Evolutionary conservation across 2,113 vertebrate species (phyloP).

Genomic region (Lates calcarifer): DNA sequence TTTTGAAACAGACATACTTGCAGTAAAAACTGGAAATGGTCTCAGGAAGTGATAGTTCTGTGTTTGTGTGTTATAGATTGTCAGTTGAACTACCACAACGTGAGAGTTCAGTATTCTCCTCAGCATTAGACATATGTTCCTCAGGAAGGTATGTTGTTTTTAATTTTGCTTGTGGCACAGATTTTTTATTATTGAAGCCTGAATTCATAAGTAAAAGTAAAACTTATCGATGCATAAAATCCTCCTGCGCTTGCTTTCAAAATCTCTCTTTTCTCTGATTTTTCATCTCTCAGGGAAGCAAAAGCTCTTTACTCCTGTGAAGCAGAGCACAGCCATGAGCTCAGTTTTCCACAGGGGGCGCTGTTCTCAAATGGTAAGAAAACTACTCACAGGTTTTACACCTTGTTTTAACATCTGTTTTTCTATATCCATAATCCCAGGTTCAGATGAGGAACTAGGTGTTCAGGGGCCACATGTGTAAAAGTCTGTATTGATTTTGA

Average conservation of each 20-base stretch:
- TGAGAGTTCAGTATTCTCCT: slow-evolving; percentile 90
- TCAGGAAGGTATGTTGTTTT: slow-evolving; percentile 73
- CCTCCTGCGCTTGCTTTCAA: background rate
- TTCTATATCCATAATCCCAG: background rate
- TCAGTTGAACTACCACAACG: slow-evolving; percentile 89
- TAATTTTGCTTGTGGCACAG: background rate
- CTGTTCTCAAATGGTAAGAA: slow-evolving; percentile 93
- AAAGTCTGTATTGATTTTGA: background rate
- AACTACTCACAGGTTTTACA: background rate
- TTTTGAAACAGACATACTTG: background rate
- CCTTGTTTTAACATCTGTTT: background rate
- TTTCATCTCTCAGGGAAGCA: slow-evolving; percentile 88
- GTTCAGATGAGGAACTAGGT: background rate
- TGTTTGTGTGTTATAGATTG: slow-evolving; percentile 85
- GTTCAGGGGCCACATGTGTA: background rate
- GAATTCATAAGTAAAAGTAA: background rate
- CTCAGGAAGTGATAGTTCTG: slow-evolving; percentile 2
- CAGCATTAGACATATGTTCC: slow-evolving; percentile 84
- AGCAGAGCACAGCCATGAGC: slow-evolving; percentile 95
- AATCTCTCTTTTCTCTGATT: background rate
- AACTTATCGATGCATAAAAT: background rate
- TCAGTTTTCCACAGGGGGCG: slow-evolving; percentile 97
- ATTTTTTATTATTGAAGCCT: background rate
- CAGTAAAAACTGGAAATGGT: background rate
- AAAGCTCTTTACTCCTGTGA: slow-evolving; percentile 98